These are phyloP conservation scores for Acestrorhynchus altus DNA, from an alignment of 2,797 vertebrate species.

Conservation along the genomic window DNA sequence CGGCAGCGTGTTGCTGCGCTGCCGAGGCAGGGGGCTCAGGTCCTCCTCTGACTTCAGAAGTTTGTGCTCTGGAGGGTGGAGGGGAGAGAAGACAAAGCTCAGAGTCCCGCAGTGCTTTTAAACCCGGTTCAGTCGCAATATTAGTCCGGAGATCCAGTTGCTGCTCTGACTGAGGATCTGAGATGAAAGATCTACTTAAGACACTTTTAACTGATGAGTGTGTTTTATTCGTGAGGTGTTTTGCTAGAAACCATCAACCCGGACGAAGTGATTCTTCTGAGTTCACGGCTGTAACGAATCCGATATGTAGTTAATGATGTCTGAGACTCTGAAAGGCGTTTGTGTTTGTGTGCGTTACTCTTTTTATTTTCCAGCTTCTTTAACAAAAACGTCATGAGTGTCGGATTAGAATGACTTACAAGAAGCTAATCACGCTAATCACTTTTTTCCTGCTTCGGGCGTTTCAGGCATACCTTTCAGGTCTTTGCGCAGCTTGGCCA, in stretches of 20 bases:
- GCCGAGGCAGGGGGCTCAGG: slow-evolving; percentile 87
- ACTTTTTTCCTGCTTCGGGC: slow-evolving; percentile 16
- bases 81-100: background rate
- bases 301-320: slow-evolving; percentile 16
- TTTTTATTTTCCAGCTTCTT: background rate
- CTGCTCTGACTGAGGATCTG: background rate
- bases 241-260: background rate
- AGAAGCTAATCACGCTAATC: slow-evolving; percentile 39
- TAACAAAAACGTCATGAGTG: slow-evolving; percentile 44
- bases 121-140: too few species aligned
- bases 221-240: background rate
- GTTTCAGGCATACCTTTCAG: slow-evolving; percentile 87
- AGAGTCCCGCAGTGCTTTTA: too few species aligned
- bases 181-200: background rate
- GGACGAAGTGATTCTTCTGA: slow-evolving; percentile 15
- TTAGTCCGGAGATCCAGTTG: too few species aligned
- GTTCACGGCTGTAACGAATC: background rate
- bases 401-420: slow-evolving; percentile 43
- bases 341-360: background rate
- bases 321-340: slow-evolving; percentile 12
- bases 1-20: slow-evolving; percentile 96
- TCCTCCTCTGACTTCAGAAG: slow-evolving; percentile 93
- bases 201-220: background rate
- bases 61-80: slow-evolving; percentile 82
- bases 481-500: slow-evolving; percentile 91